Percentiles rank a stretch among this genome's conserved stretches.
Evolutionary conservation across 2,888 invertebrate species (phyloP).

Genomic region (Polymixis flavicincta): DNA sequence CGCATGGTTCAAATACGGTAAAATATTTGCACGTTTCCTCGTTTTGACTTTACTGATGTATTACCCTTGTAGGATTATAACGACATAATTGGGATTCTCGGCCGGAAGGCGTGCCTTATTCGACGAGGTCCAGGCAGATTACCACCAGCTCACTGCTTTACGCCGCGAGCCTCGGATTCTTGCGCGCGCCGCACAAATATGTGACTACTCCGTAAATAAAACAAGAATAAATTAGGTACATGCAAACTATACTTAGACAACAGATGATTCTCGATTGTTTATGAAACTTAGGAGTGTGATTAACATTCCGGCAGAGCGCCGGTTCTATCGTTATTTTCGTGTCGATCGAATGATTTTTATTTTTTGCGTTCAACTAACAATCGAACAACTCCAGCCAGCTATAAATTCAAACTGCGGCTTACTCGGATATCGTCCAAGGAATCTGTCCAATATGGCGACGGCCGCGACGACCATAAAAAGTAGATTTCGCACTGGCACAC

Average conservation of each 20-base stretch:
- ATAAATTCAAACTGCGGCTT: constrained; percentile 80
- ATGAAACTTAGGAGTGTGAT: constrained; percentile 60
- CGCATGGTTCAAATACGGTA: constrained; percentile 37
- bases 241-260: constrained; percentile 57
- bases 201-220: constrained; percentile 66
- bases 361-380: constrained; percentile 66
- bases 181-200: constrained; percentile 68
- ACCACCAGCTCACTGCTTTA: constrained; percentile 66
- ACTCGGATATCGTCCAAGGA: constrained; percentile 84
- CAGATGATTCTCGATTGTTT: constrained; percentile 58
- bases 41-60: constrained; percentile 57
- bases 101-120: constrained; percentile 69
- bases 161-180: constrained; percentile 69
- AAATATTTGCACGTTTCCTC: constrained; percentile 56
- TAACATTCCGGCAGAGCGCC: constrained; percentile 60
- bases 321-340: constrained; percentile 54
- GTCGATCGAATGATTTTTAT: constrained; percentile 48
- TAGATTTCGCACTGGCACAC: constrained; percentile 81
- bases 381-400: constrained; percentile 75
- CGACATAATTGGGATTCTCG: constrained; percentile 72
- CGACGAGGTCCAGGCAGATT: constrained; percentile 65
- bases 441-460: constrained; percentile 79
- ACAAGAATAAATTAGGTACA: constrained; percentile 58
- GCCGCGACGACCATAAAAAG: constrained; percentile 81
- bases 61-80: constrained; percentile 64